A percentile compares a stretch with the other conserved stretches of the same genome.
Conservation (phyloP, 2,888 invertebrate species). For the Trachelus tabidus region DNA sequence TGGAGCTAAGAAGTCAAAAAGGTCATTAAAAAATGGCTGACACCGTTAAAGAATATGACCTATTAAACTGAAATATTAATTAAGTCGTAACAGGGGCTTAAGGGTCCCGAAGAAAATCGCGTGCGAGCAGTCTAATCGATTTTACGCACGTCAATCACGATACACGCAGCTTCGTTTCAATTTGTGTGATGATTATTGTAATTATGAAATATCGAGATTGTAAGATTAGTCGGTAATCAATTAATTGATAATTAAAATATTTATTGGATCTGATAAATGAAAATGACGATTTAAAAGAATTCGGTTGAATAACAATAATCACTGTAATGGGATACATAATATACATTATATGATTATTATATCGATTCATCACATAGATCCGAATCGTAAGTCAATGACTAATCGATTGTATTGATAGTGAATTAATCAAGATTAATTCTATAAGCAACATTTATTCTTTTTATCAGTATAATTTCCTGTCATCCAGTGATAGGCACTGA, state of each 20-base stretch:
- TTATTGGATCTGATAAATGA: background rate
- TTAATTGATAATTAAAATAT: background rate
- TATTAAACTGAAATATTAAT: background rate
- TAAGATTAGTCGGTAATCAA: background rate
- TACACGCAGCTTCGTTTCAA: background rate
- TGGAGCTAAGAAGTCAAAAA: background rate
- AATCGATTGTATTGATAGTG: background rate
- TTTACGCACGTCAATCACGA: background rate
- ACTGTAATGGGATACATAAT: background rate
- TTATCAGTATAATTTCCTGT: background rate
- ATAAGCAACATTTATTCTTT: background rate
- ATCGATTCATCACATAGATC: no score
- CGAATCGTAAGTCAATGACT: background rate
- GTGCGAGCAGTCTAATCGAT: background rate
- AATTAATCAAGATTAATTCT: background rate
- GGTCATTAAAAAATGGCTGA: background rate
- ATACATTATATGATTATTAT: background rate
- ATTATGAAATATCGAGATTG: background rate
- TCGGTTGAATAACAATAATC: background rate
- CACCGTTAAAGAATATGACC: background rate
- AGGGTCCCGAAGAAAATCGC: background rate
- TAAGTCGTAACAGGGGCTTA: background rate
- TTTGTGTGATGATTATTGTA: background rate
- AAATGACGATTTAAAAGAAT: background rate
- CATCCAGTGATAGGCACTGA: background rate